Percentiles rank a stretch among this genome's conserved stretches.
Conservation (phyloP, 2,888 invertebrate species). For the Andrena haemorrhoa region DNA sequence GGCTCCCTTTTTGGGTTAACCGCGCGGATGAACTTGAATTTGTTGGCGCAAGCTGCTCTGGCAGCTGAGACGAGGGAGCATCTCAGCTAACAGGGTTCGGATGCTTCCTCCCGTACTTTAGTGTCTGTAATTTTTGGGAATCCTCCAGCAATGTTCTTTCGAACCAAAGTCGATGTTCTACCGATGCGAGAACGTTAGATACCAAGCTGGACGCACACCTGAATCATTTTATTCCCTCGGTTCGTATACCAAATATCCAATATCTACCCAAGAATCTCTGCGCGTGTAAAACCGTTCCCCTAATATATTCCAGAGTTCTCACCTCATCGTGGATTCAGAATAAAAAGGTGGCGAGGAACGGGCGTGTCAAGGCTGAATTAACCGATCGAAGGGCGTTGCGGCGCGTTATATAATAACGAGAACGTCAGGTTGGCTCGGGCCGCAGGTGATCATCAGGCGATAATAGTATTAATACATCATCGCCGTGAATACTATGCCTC, state of each 20-base stretch:
- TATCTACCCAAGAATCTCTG: neutral
- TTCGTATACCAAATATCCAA: too few relatives aligned
- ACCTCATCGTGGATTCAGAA: neutral
- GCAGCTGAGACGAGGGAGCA: neutral
- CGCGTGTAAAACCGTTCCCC: neutral
- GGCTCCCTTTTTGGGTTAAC: slow-evolving; percentile 19
- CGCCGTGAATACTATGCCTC: slow-evolving; percentile 75
- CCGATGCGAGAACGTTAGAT: too few relatives aligned
- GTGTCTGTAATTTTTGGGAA: too few relatives aligned
- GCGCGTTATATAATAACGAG: slow-evolving; percentile 79
- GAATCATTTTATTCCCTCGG: too few relatives aligned
- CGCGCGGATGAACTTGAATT: slow-evolving; percentile 49
- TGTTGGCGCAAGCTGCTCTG: neutral
- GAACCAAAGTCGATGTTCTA: too few relatives aligned
- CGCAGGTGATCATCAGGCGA: slow-evolving; percentile 78
- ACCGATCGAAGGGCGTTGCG: slow-evolving; percentile 74
- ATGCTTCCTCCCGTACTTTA: too few relatives aligned
- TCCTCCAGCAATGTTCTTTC: too few relatives aligned
- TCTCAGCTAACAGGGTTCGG: too few relatives aligned
- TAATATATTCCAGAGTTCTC: neutral
- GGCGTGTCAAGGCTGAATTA: slow-evolving; percentile 72
- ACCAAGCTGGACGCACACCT: too few relatives aligned
- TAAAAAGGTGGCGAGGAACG: slow-evolving; percentile 39
- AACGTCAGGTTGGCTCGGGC: slow-evolving; percentile 62
- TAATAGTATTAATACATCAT: slow-evolving; percentile 83